phyloP scores from a whole-genome alignment of 1,140 invertebrate species.

The Nautilus pompilius region DNA sequence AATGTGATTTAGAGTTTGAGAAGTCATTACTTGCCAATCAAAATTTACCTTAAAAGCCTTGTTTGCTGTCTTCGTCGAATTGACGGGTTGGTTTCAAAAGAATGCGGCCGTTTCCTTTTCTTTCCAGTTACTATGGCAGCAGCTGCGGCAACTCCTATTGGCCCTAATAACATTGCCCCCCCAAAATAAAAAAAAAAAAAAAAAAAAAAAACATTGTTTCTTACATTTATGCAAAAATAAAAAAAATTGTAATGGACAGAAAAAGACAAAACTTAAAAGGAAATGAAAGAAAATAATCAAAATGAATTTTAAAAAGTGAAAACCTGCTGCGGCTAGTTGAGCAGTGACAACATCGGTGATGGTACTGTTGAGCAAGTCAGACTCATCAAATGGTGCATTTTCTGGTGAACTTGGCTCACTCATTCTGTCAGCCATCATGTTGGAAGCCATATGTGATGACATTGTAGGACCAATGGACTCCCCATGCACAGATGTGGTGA shows the following conservation, averaged over 20 bases:
- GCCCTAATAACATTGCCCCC: constrained; percentile 64
- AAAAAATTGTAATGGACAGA: background rate
- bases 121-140: constrained; percentile 96
- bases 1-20: too few relatives aligned
- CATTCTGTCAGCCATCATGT: constrained; percentile 42
- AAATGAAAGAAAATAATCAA: background rate
- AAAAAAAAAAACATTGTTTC: background rate
- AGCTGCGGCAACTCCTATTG: constrained; percentile 92
- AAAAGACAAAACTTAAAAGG: background rate
- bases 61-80: constrained; percentile 95
- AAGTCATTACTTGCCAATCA: too few relatives aligned
- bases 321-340: constrained; percentile 87
- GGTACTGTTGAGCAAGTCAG: constrained; percentile 51
- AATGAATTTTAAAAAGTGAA: background rate
- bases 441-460: background rate
- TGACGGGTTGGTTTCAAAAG: constrained; percentile 97
- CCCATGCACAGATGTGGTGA: too few relatives aligned
- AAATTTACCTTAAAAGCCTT: constrained; percentile 76
- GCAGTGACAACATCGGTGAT: constrained; percentile 86
- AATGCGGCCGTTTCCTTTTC: constrained; percentile 91
- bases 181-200: background rate
- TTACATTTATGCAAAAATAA: background rate
- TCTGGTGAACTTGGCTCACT: constrained; percentile 55
- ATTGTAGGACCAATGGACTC: too few relatives aligned
- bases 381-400: constrained; percentile 54